Conservation (phyloP, 2,888 invertebrate species). For the Pinctada fucata region DNA sequence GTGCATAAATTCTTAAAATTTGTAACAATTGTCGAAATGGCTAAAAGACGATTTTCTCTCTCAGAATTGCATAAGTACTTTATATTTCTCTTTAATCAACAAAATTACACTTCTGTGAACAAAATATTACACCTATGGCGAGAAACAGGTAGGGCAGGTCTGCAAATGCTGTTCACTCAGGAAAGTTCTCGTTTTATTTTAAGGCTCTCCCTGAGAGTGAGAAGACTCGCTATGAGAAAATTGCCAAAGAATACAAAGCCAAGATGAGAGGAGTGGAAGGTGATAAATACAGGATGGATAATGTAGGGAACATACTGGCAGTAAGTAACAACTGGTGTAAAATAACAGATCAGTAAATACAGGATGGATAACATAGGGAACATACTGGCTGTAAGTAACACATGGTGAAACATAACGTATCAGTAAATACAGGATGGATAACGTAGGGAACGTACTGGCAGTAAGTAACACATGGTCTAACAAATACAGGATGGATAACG, state of each 20-base stretch:
- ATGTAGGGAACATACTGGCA: constrained; percentile 56
- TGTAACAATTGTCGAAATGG: no score
- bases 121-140: background rate
- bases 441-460: constrained; percentile 56
- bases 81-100: background rate
- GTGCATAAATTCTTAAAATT: no score
- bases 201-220: constrained; percentile 60
- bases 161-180: no score
- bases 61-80: background rate
- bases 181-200: constrained; percentile 1
- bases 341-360: constrained; percentile 24
- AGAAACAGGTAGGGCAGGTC: background rate
- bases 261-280: constrained; percentile 58
- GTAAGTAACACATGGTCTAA: constrained; percentile 45
- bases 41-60: no score
- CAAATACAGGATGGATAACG: constrained; percentile 46
- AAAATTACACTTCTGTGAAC: no score
- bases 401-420: no score
- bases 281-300: constrained; percentile 57
- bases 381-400: constrained; percentile 57
- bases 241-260: constrained; percentile 60
- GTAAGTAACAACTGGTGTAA: constrained; percentile 45
- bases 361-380: constrained; percentile 57
- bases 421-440: constrained; percentile 52
- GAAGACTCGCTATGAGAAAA: constrained; percentile 59